Evolutionary conservation across 2,888 invertebrate species (phyloP).

Genomic region (Lamellibrachia satsuma): DNA sequence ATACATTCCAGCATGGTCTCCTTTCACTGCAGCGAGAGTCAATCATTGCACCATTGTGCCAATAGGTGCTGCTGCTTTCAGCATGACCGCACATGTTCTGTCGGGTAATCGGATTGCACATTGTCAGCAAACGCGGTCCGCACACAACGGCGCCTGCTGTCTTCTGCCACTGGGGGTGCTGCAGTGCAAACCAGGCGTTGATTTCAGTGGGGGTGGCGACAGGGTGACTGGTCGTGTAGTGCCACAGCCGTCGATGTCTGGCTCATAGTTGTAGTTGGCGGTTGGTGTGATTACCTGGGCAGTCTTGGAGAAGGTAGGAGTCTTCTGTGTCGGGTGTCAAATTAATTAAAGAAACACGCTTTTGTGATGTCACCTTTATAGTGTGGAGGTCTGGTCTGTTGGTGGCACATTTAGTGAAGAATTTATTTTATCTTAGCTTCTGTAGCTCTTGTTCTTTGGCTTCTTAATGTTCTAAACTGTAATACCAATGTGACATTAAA

Average conservation of each 20-base stretch:
- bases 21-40: neutral
- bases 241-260: neutral
- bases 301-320: neutral
- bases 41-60: neutral
- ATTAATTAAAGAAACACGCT: neutral
- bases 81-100: neutral
- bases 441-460: neutral
- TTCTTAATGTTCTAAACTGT: neutral
- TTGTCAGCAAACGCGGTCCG: neutral
- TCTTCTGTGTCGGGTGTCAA: neutral
- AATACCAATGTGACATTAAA: neutral
- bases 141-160: neutral
- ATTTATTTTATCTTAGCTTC: neutral
- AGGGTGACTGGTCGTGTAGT: neutral
- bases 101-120: conserved; percentile 4
- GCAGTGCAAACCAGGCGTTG: neutral
- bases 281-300: neutral
- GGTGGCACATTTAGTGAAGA: neutral
- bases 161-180: neutral
- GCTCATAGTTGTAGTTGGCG: neutral
- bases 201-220: neutral
- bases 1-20: neutral
- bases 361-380: neutral
- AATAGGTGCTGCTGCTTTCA: neutral
- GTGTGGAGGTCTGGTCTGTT: neutral